Percentiles rank a stretch among this genome's conserved stretches.
phyloP scores from a whole-genome alignment of 2,888 invertebrate species.

The Calephelis perditalis region DNA sequence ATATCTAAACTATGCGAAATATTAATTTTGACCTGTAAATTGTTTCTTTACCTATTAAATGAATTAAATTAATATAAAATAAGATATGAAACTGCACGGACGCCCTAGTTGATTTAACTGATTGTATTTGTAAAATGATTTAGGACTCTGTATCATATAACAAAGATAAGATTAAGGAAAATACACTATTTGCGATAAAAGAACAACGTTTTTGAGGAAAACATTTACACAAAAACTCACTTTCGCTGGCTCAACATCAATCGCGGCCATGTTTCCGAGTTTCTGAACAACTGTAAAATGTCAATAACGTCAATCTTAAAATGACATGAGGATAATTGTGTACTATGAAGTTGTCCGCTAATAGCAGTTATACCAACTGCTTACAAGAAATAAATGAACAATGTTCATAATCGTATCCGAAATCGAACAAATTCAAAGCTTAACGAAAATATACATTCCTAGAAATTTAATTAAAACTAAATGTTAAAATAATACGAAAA shows the following conservation, averaged over 20 bases:
- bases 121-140: too few species aligned
- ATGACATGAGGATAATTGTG: neutral
- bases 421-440: too few species aligned
- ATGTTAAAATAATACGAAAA: too few species aligned
- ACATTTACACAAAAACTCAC: slow-evolving; percentile 43
- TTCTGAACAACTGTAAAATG: neutral
- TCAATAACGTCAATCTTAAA: neutral
- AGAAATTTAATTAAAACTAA: too few species aligned
- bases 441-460: too few species aligned
- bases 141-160: too few species aligned
- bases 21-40: too few species aligned
- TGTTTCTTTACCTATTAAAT: too few species aligned
- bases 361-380: neutral
- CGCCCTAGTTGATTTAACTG: neutral
- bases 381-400: too few species aligned
- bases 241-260: slow-evolving; percentile 68
- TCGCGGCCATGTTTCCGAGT: slow-evolving; percentile 78
- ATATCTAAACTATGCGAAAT: neutral
- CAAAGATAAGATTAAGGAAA: neutral
- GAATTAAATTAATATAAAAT: too few species aligned
- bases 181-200: too few species aligned
- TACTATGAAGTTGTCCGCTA: neutral
- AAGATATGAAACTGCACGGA: neutral
- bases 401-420: too few species aligned
- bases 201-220: neutral